Evolutionary conservation across 2,113 vertebrate species (phyloP), one percentile per base, ranked within the genome.

Genomic region (Gorsachius goisagi): DNA sequence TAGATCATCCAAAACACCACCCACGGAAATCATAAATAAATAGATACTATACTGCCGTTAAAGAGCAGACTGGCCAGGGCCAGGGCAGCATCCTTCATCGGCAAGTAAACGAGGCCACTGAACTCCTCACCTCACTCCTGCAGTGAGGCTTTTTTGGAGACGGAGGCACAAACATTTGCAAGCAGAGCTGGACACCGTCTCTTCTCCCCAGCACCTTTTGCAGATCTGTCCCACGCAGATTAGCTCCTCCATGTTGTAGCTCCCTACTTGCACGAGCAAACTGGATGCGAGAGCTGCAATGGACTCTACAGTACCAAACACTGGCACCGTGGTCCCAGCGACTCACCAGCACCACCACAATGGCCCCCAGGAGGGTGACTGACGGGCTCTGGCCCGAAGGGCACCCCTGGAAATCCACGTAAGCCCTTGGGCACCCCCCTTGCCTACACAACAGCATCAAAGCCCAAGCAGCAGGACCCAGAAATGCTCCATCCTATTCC

Each of bases 21-120:
- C 95, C 77, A 96, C 71, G 68, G 95, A 96, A 96, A 88, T 86
- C 94, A 96, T 95, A 97, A 97, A 97, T 95, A 95, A 93, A 97
- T 90, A 97, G 92, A 94, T 90, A 95, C 72, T 95, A 76, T 1
- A 79, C 23, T 35, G 92, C 76, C 17, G 15, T 82, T 75, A 89
- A 83, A 88, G 90, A 93, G 73, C 60, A 52, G 82, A 87, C 77
- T 85, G 91, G 74, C 64, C 91, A 92, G 86, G 79, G 83, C 49
- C 50, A 59, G 95, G 78, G 85, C 91, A 91, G 63, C 77, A 94
- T 92, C 89, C 66, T 72, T 95, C 91, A 92, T 68, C 18, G 0
- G 28, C 6, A 5, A 83, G 56, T 37, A 69, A 78, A 5, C 0
- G 21, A 80, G 92, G 74, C 75, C 79, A 27, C 72, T 35, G 86